These are phyloP conservation scores for Hippolais icterina DNA, from an alignment of 2,113 vertebrate genomes.

Conservation along the genomic window DNA sequence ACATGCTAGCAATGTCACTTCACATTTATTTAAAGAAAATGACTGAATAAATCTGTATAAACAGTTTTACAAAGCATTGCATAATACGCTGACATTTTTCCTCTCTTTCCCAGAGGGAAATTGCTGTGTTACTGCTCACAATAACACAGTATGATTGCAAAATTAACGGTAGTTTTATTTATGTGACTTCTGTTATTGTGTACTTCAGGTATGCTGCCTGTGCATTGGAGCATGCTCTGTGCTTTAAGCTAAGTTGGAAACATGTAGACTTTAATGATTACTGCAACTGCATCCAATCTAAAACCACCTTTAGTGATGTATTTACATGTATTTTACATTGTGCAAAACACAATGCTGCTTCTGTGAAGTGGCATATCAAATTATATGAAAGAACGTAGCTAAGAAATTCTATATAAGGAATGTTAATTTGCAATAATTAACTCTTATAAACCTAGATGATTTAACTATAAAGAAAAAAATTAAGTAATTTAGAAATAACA, in stretches of 20 bases:
- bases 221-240: neutral
- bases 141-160: neutral
- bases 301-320: neutral
- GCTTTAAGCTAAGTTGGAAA: neutral
- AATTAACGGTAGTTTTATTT: neutral
- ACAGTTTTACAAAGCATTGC: neutral
- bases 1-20: neutral
- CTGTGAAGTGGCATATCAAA: neutral
- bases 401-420: neutral
- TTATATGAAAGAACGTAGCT: neutral
- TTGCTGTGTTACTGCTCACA: neutral
- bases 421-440: neutral
- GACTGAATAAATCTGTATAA: conserved; percentile 25
- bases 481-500: neutral
- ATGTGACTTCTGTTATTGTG: neutral
- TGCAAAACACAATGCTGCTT: neutral
- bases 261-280: neutral
- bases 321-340: neutral
- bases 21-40: neutral
- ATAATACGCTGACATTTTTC: neutral
- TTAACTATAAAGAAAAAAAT: neutral
- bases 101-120: neutral
- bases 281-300: neutral
- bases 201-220: neutral
- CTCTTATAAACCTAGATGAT: neutral